Evolutionary conservation across 2,113 vertebrate species (phyloP).

Genomic region (Zonotrichia leucophrys): DNA sequence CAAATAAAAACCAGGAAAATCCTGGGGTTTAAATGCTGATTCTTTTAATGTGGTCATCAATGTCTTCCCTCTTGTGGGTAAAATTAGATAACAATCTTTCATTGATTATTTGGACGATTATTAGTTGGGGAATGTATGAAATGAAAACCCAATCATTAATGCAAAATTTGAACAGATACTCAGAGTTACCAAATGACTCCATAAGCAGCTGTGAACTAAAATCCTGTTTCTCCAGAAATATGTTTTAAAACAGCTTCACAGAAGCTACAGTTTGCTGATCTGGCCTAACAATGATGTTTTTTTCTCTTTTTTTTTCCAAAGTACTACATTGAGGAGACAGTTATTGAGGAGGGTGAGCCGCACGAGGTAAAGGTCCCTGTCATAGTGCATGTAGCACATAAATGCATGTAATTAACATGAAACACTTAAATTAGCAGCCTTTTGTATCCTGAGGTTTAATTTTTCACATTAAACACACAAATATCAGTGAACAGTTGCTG

Average conservation of each 20-base stretch:
- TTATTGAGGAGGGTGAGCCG: slow-evolving; percentile 76
- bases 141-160: background rate
- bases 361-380: slow-evolving; percentile 80
- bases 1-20: background rate
- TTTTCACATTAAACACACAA: background rate
- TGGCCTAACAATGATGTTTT: slow-evolving; percentile 66
- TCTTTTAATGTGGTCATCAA: background rate
- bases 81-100: background rate
- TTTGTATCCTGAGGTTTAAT: slow-evolving; percentile 23
- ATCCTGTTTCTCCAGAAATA: background rate
- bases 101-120: background rate
- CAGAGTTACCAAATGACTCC: background rate
- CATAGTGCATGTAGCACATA: background rate
- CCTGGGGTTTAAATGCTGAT: background rate
- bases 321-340: slow-evolving; percentile 86
- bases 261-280: background rate
- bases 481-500: background rate
- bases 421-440: background rate
- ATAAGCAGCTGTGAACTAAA: background rate
- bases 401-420: background rate
- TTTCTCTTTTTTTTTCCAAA: slow-evolving; percentile 69
- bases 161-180: background rate
- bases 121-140: background rate
- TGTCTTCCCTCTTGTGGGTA: background rate
- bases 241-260: background rate